Percentiles rank a stretch among this genome's conserved stretches.
Evolutionary conservation across 2,797 vertebrate species (phyloP).

Genomic region (Myotis pilosus): DNA sequence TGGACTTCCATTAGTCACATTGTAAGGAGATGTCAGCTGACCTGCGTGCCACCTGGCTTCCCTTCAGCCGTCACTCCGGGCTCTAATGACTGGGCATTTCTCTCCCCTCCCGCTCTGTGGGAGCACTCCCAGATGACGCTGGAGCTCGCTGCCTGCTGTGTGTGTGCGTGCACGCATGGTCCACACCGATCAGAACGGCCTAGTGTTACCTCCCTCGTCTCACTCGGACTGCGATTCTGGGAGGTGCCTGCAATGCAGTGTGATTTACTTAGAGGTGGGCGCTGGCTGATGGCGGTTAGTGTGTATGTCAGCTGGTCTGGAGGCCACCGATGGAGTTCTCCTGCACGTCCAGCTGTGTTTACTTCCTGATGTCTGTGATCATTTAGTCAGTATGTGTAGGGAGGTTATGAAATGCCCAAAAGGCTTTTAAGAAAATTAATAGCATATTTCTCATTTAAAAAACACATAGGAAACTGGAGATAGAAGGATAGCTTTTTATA

Average conservation of each 20-base stretch:
- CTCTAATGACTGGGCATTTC: not conserved
- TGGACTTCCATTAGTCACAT: not conserved
- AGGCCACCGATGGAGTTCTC: not conserved
- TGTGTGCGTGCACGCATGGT: rapidly evolving
- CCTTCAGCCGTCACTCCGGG: not conserved
- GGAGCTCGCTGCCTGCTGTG: not conserved
- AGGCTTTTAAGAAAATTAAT: constrained; percentile 24
- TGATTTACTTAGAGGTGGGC: not conserved
- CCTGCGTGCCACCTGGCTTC: not conserved
- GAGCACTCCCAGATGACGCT: not conserved
- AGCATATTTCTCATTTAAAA: not conserved
- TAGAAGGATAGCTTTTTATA: not conserved
- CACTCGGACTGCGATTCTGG: not conserved
- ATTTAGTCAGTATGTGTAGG: not conserved
- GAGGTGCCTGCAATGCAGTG: rapidly evolving
- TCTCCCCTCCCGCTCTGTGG: not conserved
- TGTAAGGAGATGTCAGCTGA: not conserved
- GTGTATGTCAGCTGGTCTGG: not conserved
- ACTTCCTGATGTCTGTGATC: not conserved
- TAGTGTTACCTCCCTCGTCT: too few species aligned
- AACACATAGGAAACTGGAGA: not conserved
- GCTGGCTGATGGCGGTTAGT: not conserved
- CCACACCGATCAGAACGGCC: too few species aligned
- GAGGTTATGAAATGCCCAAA: not conserved
- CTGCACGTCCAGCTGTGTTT: not conserved